Conservation (phyloP, 2,797 vertebrate species). For the Oreochromis grahami region DNA sequence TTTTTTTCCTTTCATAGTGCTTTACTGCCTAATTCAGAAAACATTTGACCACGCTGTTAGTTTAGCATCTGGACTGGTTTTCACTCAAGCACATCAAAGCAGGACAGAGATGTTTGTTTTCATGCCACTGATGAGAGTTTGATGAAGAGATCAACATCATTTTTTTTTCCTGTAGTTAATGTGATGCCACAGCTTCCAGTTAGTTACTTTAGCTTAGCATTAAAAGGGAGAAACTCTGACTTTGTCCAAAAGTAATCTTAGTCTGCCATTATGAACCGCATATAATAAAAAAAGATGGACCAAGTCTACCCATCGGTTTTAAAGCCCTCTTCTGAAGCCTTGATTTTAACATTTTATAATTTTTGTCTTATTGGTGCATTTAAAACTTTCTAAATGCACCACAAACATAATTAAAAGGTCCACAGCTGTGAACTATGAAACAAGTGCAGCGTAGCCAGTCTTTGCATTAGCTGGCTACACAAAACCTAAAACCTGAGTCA, state of each 20-base stretch:
- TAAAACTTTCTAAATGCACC: not conserved
- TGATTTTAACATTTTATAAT: not conserved
- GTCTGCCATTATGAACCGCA: not conserved
- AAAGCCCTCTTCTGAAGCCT: not conserved
- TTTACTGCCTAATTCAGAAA: conserved; percentile 56
- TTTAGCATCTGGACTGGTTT: conserved; percentile 25
- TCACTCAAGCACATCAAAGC: conserved; percentile 52
- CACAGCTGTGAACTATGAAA: not conserved
- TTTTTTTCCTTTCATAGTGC: conserved; percentile 23
- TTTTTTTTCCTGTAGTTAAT: not conserved
- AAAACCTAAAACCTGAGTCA: not conserved
- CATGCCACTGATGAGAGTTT: not conserved
- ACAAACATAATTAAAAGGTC: not conserved
- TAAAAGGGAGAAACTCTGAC: not conserved
- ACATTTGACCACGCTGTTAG: conserved; percentile 26
- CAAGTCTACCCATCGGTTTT: not conserved
- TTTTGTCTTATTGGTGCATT: not conserved
- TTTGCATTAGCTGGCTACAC: not conserved
- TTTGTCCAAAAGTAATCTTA: not conserved
- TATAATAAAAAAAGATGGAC: not conserved
- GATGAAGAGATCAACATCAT: not conserved
- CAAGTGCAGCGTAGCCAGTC: not conserved
- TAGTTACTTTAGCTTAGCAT: not conserved
- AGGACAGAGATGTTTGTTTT: not conserved
- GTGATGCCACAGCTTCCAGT: not conserved